Conservation (phyloP, 2,797 vertebrate species). For the Eutrigla gurnardus region DNA sequence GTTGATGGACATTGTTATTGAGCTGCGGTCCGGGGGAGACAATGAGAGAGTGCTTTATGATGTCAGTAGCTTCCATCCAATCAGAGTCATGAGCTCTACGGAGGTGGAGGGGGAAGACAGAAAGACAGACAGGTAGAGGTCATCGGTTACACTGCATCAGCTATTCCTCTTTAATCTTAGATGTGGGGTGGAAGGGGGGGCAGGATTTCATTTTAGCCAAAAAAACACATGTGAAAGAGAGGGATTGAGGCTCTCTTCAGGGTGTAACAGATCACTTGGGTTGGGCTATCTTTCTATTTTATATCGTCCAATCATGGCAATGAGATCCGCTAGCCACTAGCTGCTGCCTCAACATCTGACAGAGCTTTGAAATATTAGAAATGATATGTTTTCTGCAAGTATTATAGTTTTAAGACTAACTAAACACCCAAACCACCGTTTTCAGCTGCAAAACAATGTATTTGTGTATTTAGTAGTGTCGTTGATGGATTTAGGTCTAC, state of each 20-base stretch:
- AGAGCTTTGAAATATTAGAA: too few species aligned
- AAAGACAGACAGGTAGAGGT: conserved; percentile 20
- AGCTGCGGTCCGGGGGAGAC: conserved; percentile 28
- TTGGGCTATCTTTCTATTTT: background rate
- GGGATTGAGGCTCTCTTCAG: background rate
- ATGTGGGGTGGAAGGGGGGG: background rate
- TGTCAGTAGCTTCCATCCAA: conserved; percentile 29
- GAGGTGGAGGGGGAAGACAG: background rate
- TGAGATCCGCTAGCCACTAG: too few species aligned
- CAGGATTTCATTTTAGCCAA: conserved; percentile 24
- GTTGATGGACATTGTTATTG: conserved; percentile 40
- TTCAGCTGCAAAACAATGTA: too few species aligned
- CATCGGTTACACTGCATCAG: conserved; percentile 37
- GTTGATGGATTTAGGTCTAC: too few species aligned
- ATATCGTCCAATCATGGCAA: background rate
- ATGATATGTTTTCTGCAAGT: too few species aligned
- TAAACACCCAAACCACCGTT: too few species aligned
- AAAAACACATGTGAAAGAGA: conserved; percentile 19
- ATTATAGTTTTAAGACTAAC: too few species aligned
- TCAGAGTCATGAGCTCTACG: conserved; percentile 9
- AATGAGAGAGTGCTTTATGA: conserved; percentile 27
- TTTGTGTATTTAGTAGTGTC: too few species aligned
- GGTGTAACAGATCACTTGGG: conserved; percentile 5
- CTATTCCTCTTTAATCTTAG: conserved; percentile 29
- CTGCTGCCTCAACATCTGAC: too few species aligned